Base-by-base conservation (phyloP, 2,113 vertebrate species). In the Seriola quinqueradiata region DNA sequence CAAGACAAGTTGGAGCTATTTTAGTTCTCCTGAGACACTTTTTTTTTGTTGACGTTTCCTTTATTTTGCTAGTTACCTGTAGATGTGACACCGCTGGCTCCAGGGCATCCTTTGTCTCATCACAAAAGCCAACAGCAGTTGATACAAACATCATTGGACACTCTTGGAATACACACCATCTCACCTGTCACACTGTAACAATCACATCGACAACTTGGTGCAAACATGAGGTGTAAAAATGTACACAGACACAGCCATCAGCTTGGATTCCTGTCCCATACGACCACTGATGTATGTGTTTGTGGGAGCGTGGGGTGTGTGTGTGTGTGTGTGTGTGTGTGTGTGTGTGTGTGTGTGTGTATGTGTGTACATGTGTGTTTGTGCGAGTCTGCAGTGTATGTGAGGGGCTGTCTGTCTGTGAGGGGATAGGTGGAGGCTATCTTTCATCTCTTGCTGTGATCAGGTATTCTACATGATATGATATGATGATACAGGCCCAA, bases 401-500 rank as follows among this genome's bases (percentile, higher is more conserved):
- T 67, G 17, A 68, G 64, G 79, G 68, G 77, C 60, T 84, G 70
- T 75, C 79, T 86, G 69, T 79, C 78, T 79, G 75, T 5, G 70
- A 75, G 68, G 73, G 78, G 77, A 87, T 78, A 89, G 90, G 87
- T 87, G 87, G 92, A 92, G 89, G 90, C 91, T 83, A 91, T 93
- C 87, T 90, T 92, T 93, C 91, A 93, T 94, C 83, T 84, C 67
- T 82, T 40, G 81, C 88, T 89, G 83, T 91, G 89, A 92, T 92
- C 88, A 88, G 89, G 82, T 91, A 89, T 91, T 93, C 89, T 90
- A 84, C 88, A 92, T 89, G 90, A 92, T 94, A 92, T 91, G 93
- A 92, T 94, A 89, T 91, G 93, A 93, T 92, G 92, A 93, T 93
- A 90, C 94, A 93, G 90, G 85, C 72, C 93, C 92, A 93, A 93